Evolutionary conservation across 2,113 vertebrate genomes (phyloP).

Genomic region (Steatornis caripensis): DNA sequence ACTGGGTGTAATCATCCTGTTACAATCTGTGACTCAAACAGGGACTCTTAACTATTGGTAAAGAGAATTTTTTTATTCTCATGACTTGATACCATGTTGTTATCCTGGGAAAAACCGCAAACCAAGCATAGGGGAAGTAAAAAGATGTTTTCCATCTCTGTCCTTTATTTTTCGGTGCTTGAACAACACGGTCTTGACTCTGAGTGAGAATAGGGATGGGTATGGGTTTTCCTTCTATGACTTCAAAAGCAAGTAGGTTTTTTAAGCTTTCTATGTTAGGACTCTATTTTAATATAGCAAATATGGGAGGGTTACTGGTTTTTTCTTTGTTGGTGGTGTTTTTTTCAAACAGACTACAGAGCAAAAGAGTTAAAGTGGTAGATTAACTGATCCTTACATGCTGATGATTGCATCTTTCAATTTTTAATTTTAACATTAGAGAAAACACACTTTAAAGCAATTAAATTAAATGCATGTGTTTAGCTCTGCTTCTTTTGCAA

Average conservation of each 20-base stretch:
- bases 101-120: neutral
- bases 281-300: neutral
- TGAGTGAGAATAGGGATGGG: neutral
- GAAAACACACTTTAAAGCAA: neutral
- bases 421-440: neutral
- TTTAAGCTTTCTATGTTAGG: neutral
- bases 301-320: neutral
- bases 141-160: neutral
- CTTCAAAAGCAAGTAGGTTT: neutral
- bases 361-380: neutral
- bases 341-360: neutral
- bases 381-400: neutral
- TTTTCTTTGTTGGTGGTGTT: no score
- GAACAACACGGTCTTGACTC: neutral
- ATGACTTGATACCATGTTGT: neutral
- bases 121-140: neutral
- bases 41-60: neutral
- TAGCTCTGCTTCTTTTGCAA: neutral
- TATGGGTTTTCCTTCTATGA: rapidly evolving
- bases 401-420: neutral
- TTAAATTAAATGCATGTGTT: neutral
- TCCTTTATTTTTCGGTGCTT: neutral
- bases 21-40: neutral
- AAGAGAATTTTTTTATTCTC: neutral
- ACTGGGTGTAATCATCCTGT: neutral